Base-by-base conservation (phyloP, 2,888 invertebrate species). In the Hedychridium roseum region DNA sequence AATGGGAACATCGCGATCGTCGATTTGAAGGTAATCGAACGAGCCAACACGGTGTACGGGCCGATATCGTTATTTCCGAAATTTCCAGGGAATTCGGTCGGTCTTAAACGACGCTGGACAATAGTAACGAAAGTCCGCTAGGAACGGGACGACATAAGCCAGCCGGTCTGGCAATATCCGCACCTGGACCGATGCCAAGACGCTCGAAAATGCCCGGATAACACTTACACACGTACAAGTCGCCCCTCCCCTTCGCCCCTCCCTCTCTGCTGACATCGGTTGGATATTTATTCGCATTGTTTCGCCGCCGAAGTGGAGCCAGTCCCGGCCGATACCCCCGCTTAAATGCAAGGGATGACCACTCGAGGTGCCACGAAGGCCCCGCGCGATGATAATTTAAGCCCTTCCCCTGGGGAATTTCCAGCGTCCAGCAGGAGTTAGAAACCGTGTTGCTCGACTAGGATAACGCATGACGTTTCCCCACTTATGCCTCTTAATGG, bases 281-380 rank as follows among this genome's bases (percentile, higher is more conserved):
- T 44, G 42, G 46, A 64, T 73, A 68, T 71, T 74, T 74, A 73
- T 73, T 68, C 53, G 65, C 72, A 69, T 71, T 70, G 74, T 73
- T 75, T 72, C 60, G 56, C 62, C 57, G 28, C 48, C n/a, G n/a
- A n/a, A n/a, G n/a, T n/a, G n/a, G 30, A 43, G 48, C 42, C 32
- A 47, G 52, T 39, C 42, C 34, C 43, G n/a, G n/a, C n/a, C n/a
- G n/a, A n/a, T n/a, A n/a, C n/a, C n/a, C n/a, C n/a, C n/a, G n/a
- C n/a, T n/a, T 43, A 51, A 52, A 51, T 52, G 51, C 41, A 34
- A n/a, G 42, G 42, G 43, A 40, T 23, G 49, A 48, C 26, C n/a
- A n/a, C n/a, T n/a, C n/a, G n/a, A n/a, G n/a, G n/a, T n/a, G n/a
- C n/a, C n/a, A n/a, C n/a, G n/a, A n/a, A n/a, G n/a, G n/a, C n/a